Evolutionary conservation across 2,888 invertebrate genomes (phyloP).

Genomic region (Clanis bilineata): DNA sequence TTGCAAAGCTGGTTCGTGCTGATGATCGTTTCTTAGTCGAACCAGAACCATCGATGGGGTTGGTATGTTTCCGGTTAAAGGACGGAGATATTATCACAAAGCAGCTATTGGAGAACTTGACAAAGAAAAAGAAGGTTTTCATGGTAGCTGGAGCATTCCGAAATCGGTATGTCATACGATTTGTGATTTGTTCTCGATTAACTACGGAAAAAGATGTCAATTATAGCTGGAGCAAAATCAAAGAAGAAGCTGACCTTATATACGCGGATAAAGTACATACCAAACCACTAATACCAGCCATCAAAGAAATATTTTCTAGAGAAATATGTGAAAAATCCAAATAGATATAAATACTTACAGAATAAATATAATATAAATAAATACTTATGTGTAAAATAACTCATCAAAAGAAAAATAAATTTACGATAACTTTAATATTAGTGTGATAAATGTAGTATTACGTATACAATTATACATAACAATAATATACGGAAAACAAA

Average conservation of each 20-base stretch:
- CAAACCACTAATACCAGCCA: constrained; percentile 57
- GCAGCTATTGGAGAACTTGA: constrained; percentile 86
- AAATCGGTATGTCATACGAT: constrained; percentile 87
- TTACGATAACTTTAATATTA: neutral
- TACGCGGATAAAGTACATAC: constrained; percentile 46
- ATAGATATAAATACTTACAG: constrained; percentile 33
- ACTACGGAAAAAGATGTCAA: constrained; percentile 87
- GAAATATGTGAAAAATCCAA: constrained; percentile 66
- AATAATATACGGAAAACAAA: no score
- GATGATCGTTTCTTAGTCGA: constrained; percentile 92
- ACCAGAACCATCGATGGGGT: constrained; percentile 87
- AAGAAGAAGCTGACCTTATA: constrained; percentile 75
- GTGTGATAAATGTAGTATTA: no score
- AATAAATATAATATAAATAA: neutral
- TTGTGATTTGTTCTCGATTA: constrained; percentile 90
- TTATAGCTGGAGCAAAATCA: constrained; percentile 87
- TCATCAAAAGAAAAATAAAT: neutral
- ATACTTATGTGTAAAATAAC: neutral
- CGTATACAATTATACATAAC: no score
- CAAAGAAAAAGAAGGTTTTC: constrained; percentile 89
- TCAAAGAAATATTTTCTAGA: constrained; percentile 56
- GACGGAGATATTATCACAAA: constrained; percentile 87
- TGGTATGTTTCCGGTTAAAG: constrained; percentile 95
- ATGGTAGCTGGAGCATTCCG: constrained; percentile 89
- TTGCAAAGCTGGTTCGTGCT: constrained; percentile 85